Evolutionary conservation across 2,797 vertebrate species (phyloP).

Genomic region (Scolopax bukidnonensis): DNA sequence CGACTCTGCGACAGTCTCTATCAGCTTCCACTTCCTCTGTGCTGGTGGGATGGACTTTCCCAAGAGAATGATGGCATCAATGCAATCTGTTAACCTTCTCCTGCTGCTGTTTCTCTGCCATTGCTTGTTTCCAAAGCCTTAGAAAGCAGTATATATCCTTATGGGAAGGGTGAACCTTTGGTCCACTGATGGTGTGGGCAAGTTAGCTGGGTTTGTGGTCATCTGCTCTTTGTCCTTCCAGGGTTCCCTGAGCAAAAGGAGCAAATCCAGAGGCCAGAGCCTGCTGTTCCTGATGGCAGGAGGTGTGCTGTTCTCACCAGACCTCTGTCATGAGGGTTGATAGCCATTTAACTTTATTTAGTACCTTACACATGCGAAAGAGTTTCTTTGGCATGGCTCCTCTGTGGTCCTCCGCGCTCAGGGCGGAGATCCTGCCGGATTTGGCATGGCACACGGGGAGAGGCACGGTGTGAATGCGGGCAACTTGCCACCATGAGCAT

Average conservation of each 20-base stretch:
- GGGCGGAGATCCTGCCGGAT: neutral
- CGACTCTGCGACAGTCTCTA: neutral
- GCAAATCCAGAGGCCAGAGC: neutral
- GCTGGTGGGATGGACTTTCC: neutral
- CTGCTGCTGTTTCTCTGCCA: neutral
- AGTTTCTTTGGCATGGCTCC: neutral
- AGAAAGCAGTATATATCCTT: fast-evolving
- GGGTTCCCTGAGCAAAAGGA: neutral
- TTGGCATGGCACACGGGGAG: neutral
- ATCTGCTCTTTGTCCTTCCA: neutral
- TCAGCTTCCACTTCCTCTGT: neutral
- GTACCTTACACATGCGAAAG: fast-evolving
- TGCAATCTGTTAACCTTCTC: neutral
- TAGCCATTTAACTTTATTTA: neutral
- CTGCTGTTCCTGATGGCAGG: neutral
- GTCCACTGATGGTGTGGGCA: fast-evolving
- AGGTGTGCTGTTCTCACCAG: neutral
- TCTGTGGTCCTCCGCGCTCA: neutral
- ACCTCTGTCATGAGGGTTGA: neutral
- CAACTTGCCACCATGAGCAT: fast-evolving
- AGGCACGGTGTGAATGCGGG: neutral
- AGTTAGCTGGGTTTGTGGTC: neutral
- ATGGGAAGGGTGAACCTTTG: neutral
- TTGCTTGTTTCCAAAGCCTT: neutral
- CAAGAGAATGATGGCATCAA: neutral